phyloP scores from a whole-genome alignment of 2,113 vertebrate species.

The Oriolus oriolus region DNA sequence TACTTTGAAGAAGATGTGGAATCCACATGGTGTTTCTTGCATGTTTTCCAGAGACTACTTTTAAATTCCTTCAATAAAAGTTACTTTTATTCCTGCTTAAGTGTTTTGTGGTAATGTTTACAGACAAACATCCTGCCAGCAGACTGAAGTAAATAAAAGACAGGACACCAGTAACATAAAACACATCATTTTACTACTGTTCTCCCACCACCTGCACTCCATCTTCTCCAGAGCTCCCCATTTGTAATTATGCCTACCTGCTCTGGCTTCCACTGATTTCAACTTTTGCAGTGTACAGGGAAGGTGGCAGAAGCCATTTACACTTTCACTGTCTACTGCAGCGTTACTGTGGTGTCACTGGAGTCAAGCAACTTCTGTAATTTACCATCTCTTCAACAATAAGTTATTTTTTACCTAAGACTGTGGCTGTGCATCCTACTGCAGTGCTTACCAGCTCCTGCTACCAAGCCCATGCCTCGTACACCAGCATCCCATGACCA shows the following conservation, averaged over 20 bases:
- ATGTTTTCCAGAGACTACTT: conserved; percentile 58
- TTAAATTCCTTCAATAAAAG: conserved; percentile 66
- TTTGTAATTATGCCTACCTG: not conserved
- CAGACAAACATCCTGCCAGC: conserved; percentile 55
- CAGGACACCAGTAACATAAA: conserved; percentile 14
- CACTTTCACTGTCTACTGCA: not conserved
- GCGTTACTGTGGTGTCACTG: not conserved
- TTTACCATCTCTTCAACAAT: not conserved
- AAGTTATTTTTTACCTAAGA: not conserved
- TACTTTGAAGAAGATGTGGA: conserved; percentile 61
- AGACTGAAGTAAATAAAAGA: conserved; percentile 46
- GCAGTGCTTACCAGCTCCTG: not conserved
- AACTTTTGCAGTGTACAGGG: not conserved
- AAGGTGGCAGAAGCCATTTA: not conserved
- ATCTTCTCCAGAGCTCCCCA: not conserved
- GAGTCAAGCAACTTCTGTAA: not conserved
- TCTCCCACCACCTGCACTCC: not conserved
- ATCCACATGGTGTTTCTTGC: conserved; percentile 42
- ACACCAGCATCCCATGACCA: not conserved
- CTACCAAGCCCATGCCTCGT: not conserved
- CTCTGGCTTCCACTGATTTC: not conserved
- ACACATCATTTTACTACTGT: conserved; percentile 8
- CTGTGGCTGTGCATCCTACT: not conserved
- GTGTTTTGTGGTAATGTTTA: conserved; percentile 57
- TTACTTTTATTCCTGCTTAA: conserved; percentile 50